Evolutionary conservation across 1,140 invertebrate genomes (phyloP).

Genomic region (Aplysia californica): DNA sequence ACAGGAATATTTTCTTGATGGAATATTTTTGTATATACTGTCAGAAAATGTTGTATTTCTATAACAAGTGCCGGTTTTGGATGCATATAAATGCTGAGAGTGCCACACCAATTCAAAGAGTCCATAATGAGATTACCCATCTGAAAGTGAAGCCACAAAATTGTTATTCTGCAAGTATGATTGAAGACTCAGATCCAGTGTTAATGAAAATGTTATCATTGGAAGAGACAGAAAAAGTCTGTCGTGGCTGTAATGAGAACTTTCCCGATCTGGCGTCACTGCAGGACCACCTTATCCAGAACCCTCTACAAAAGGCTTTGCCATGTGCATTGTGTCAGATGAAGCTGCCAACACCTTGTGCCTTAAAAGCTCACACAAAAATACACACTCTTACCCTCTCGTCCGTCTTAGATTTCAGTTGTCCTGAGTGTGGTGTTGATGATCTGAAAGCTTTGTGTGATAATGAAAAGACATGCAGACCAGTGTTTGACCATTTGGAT

Average conservation of each 20-base stretch:
- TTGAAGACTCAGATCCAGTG: no score
- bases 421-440: constrained; percentile 22
- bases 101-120: neutral
- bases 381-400: no score
- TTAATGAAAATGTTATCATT: no score
- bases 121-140: no score
- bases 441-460: neutral
- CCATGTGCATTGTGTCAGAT: constrained; percentile 11
- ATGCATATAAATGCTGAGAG: neutral
- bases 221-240: no score
- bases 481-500: constrained; percentile 18
- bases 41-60: neutral
- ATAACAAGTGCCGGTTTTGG: constrained; percentile 21
- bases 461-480: neutral
- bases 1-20: neutral
- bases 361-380: constrained; percentile 8
- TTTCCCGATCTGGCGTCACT: no score
- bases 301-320: neutral
- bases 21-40: neutral
- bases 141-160: no score
- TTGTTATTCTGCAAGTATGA: no score
- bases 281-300: neutral
- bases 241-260: no score
- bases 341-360: constrained; percentile 2
- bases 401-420: neutral